Base-by-base conservation (phyloP, 2,888 invertebrate species). In the Acanthosepion pharaonis region DNA sequence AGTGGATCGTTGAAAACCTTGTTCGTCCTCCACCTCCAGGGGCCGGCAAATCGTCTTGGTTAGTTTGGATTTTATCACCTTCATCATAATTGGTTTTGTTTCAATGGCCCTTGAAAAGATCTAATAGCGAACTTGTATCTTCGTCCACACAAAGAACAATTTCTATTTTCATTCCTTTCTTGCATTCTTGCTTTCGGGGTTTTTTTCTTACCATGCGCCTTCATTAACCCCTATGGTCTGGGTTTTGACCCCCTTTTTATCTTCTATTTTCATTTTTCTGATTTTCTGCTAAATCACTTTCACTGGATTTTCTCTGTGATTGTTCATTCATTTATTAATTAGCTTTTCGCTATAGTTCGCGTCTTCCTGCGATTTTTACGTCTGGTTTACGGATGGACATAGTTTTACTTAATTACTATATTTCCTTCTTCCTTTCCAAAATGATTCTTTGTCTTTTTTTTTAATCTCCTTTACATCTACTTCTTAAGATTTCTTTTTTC, bases 321-420 rank as follows among this genome's bases (percentile, higher is more conserved):
- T 78, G 78, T n/a, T n/a, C 78, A n/a, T 78, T n/a, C 78, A 78
- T 28, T 78, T 78, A 78, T 78, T 78, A 78, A 78, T 78, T 78
- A 11, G 1, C 9, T 78, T n/a, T 78, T 64, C 25, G 25, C 28
- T 3, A 23, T 64, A 64, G 20, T 23, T 28, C 23, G 8, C 28
- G 3, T 25, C 8, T 64, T 64, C 25, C 5, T 25, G 1, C 28
- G 0, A 8, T 25, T 6, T 25, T 64, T 25, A 51, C 51, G 15
- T 51, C 51, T 51, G 8, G 8, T 51, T 51, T 51, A 11, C 51
- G 51, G 8, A 51, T 51, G 51, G 51, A 15, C 51, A 51, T 15
- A 51, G 51, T 15, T 51, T 51, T 51, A 51, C 51, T 51, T 51
- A 51, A 51, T 51, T 51, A 6, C 51, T 51, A 15, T 42, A 3